Conservation (phyloP, 92 coral and sea anemone genomes). For the Epizoanthus ramosus region DNA sequence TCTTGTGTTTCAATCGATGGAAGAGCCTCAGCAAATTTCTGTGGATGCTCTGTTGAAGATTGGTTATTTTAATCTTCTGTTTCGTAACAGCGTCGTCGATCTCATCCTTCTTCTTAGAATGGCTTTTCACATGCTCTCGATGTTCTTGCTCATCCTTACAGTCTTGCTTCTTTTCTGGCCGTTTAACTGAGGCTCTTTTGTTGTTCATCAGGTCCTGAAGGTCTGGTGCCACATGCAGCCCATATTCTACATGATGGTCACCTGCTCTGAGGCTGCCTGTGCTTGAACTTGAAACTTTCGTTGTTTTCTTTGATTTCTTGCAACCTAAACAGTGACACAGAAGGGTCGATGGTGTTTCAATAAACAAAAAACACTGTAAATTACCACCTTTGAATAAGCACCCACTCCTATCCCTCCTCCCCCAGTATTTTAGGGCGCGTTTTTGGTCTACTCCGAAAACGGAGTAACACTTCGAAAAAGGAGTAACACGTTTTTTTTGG, state of each 20-base stretch:
- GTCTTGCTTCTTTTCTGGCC: not conserved
- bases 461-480: too few species aligned
- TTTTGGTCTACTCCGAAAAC: too few species aligned
- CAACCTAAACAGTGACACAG: not conserved
- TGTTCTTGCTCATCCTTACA: not conserved
- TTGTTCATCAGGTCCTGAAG: conserved; percentile 12
- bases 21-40: conserved; percentile 71
- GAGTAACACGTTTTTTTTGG: too few species aligned
- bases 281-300: not conserved
- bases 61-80: conserved; percentile 67
- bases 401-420: too few species aligned
- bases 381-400: too few species aligned
- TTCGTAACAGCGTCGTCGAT: conserved; percentile 38
- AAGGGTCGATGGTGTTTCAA: not conserved
- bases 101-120: conserved; percentile 48
- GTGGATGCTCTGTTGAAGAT: conserved; percentile 79
- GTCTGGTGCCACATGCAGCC: conserved; percentile 42
- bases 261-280: conserved; percentile 19
- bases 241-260: not conserved
- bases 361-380: not conserved
- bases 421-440: too few species aligned
- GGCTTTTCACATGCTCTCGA: conserved; percentile 12
- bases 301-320: not conserved
- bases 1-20: conserved; percentile 61
- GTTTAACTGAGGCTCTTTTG: not conserved